phyloP scores from a whole-genome alignment of 2,888 invertebrate species.

The Lasioglossum lativentre region DNA sequence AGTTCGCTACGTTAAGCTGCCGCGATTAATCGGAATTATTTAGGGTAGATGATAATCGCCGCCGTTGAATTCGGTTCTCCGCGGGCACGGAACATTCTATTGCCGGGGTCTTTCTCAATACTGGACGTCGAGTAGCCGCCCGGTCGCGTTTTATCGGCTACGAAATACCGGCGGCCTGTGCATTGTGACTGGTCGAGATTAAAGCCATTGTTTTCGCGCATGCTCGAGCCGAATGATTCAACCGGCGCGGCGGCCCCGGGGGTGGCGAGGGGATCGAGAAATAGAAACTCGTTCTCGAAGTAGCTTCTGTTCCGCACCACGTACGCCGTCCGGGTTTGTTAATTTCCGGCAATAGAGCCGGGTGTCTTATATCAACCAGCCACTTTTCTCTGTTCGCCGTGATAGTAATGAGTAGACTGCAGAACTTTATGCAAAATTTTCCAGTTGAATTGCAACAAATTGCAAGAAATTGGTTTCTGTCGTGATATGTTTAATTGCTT shows the following conservation, averaged over 20 bases:
- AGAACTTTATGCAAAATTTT: background rate
- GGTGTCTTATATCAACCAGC: slow-evolving; percentile 35
- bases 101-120: slow-evolving; percentile 34
- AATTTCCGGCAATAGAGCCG: slow-evolving; percentile 62
- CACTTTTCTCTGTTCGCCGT: background rate
- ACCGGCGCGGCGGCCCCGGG: background rate
- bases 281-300: slow-evolving; percentile 58
- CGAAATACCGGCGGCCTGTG: slow-evolving; percentile 66
- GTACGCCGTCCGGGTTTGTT: slow-evolving; percentile 53
- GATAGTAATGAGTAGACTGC: background rate
- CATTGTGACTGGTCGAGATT: slow-evolving; percentile 73
- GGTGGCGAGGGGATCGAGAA: slow-evolving; percentile 39
- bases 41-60: background rate
- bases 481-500: background rate
- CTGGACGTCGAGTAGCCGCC: slow-evolving; percentile 50
- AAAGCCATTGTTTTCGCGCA: slow-evolving; percentile 73
- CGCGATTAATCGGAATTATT: slow-evolving; percentile 28
- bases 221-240: slow-evolving; percentile 63
- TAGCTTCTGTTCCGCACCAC: slow-evolving; percentile 37
- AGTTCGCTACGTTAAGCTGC: background rate
- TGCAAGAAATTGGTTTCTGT: background rate
- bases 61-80: slow-evolving; percentile 18
- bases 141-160: slow-evolving; percentile 66
- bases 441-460: background rate
- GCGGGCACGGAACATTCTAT: slow-evolving; percentile 15